A percentile compares a stretch with the other conserved stretches of the same genome.
phyloP scores from a whole-genome alignment of 2,888 invertebrate species.

The Caenorhabditis macrosperma region DNA sequence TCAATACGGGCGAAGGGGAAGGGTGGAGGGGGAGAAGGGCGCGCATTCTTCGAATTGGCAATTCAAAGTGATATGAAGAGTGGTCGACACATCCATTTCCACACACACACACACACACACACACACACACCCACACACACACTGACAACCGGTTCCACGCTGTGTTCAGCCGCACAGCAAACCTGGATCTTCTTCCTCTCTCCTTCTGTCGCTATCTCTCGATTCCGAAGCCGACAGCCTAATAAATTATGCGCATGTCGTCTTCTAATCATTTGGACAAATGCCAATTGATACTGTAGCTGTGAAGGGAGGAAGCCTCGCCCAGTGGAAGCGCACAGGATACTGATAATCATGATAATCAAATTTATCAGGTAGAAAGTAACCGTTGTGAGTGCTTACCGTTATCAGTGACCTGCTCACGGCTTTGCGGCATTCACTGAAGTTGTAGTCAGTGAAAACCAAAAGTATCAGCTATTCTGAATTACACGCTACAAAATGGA shows the following conservation, averaged over 20 bases:
- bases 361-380: too few species aligned
- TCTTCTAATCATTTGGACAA: slow-evolving; percentile 52
- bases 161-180: slow-evolving; percentile 17
- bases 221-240: not conserved
- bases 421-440: too few species aligned
- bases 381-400: too few species aligned
- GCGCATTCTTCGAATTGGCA: slow-evolving; percentile 34
- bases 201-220: not conserved
- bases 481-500: too few species aligned
- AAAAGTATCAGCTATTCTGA: too few species aligned
- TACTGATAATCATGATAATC: too few species aligned
- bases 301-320: slow-evolving; percentile 5
- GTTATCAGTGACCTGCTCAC: too few species aligned
- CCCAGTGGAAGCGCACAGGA: too few species aligned
- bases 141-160: slow-evolving; percentile 41
- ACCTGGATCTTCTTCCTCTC: slow-evolving; percentile 16
- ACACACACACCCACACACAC: too few species aligned
- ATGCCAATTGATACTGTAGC: slow-evolving; percentile 49
- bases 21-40: not conserved
- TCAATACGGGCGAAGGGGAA: slow-evolving; percentile 17
- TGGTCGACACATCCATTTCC: slow-evolving; percentile 29
- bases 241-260: slow-evolving; percentile 48
- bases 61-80: slow-evolving; percentile 43
- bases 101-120: too few species aligned
- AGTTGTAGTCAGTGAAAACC: too few species aligned